A percentile compares a stretch with the other conserved stretches of the same genome.
Evolutionary conservation across 2,113 vertebrate species (phyloP).

Genomic region (Pycnonotus jocosus): DNA sequence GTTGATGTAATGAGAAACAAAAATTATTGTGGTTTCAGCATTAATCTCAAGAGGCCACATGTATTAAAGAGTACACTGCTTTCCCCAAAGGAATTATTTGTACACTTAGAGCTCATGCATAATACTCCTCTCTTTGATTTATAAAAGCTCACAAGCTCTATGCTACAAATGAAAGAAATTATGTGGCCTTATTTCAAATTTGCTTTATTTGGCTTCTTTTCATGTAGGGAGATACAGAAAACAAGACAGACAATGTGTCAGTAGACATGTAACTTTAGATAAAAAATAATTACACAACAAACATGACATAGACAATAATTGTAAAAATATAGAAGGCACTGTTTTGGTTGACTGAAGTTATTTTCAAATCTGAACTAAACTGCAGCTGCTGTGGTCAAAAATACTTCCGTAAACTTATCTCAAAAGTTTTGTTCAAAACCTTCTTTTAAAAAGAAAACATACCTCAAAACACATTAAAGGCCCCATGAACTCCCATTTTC

Average conservation of each 20-base stretch:
- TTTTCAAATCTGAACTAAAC: neutral
- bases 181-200: neutral
- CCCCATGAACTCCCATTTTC: neutral
- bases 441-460: neutral
- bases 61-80: neutral
- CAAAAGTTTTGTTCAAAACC: neutral
- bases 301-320: neutral
- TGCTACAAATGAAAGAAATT: neutral
- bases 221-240: neutral
- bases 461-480: neutral
- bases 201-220: constrained; percentile 16
- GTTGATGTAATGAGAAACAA: neutral
- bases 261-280: neutral
- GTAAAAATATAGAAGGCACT: neutral
- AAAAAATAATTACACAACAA: neutral
- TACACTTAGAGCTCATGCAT: rapidly evolving
- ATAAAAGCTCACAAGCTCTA: neutral
- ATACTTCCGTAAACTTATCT: neutral
- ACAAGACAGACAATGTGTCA: neutral
- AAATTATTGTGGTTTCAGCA: neutral
- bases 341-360: neutral
- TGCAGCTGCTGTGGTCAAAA: neutral
- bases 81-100: neutral
- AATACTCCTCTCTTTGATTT: neutral
- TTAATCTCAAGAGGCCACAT: neutral